Conservation (phyloP, 2,797 vertebrate genomes). For the Cuniculus paca region DNA sequence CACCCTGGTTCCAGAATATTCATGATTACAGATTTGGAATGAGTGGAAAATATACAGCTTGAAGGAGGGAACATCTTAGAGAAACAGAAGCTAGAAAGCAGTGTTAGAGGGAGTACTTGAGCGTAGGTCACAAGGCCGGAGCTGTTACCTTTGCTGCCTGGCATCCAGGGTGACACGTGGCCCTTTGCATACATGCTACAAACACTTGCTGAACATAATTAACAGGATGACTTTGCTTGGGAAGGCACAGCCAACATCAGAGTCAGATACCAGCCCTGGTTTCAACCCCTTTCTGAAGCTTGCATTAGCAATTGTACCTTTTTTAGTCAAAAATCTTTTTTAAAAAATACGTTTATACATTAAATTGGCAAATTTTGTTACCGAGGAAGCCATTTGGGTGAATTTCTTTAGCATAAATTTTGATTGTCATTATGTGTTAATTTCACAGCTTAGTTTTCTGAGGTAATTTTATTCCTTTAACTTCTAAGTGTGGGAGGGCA, state of each 20-base stretch:
- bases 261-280: neutral
- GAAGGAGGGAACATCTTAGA: neutral
- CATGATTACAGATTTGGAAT: neutral
- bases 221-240: neutral
- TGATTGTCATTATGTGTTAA: neutral
- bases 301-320: neutral
- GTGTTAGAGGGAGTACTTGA: too few species aligned
- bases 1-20: neutral
- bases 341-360: conserved; percentile 4
- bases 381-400: neutral
- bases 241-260: neutral
- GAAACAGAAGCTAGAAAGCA: neutral
- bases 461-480: conserved; percentile 5
- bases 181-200: neutral
- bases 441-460: neutral
- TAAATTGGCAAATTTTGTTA: neutral
- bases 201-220: neutral
- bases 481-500: neutral
- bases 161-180: rapidly evolving
- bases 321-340: neutral
- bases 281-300: neutral
- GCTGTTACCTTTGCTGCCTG: neutral
- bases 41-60: neutral
- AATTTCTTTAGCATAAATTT: neutral
- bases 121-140: neutral